Evolutionary conservation across 1,140 invertebrate species (phyloP).

Genomic region (Psilanteris sp.): DNA sequence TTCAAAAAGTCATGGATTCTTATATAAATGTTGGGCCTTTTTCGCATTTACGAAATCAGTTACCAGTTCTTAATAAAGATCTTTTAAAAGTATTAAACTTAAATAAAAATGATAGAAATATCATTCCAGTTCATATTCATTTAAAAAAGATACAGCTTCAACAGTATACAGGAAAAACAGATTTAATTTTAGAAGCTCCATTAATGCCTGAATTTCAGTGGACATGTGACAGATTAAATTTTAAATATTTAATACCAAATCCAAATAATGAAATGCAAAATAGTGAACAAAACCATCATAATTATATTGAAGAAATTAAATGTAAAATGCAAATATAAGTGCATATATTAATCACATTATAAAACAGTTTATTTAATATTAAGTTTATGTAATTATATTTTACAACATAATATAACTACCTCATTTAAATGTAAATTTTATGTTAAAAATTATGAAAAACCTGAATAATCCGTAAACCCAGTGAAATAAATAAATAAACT

Average conservation of each 20-base stretch:
- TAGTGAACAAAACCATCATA: neutral
- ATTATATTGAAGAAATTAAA: neutral
- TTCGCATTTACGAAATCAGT: conserved; percentile 40
- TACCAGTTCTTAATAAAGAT: conserved; percentile 62
- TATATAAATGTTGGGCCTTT: conserved; percentile 71
- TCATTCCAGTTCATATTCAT: conserved; percentile 78
- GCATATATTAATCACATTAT: no score
- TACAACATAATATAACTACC: no score
- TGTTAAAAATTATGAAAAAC: no score
- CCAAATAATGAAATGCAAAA: no score
- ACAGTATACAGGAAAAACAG: conserved; percentile 44
- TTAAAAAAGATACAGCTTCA: conserved; percentile 65
- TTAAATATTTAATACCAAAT: conserved; percentile 13
- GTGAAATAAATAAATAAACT: no score
- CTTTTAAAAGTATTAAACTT: conserved; percentile 60
- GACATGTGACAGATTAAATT: conserved; percentile 68
- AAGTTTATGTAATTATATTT: no score
- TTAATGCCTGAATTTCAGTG: conserved; percentile 72
- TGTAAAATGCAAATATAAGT: neutral
- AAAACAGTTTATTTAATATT: no score
- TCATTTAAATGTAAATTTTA: no score
- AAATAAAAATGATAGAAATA: conserved; percentile 31
- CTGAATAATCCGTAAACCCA: no score
- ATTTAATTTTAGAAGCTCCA: conserved; percentile 71
- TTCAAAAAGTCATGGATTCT: conserved; percentile 71